Conservation (phyloP, 2,888 invertebrate genomes). For the Oxytorus armatus region DNA sequence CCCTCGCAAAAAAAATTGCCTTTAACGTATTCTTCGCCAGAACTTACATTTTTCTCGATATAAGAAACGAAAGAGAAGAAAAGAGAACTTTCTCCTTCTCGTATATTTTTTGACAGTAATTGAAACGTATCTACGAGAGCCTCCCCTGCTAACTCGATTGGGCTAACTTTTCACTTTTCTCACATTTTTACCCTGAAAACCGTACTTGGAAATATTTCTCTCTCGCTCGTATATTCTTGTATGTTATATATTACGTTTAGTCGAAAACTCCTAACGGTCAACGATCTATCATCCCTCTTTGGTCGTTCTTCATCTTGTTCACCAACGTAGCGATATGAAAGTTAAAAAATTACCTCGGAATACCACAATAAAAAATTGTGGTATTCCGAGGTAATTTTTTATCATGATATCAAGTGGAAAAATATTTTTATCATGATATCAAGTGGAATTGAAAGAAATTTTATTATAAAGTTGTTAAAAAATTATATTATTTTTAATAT, state of each 20-base stretch:
- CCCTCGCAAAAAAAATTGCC: conserved; percentile 9
- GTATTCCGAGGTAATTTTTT: too few species aligned
- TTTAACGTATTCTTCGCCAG: not conserved
- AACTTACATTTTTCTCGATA: conserved; percentile 13
- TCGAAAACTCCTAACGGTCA: conserved; percentile 30
- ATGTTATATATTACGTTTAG: not conserved
- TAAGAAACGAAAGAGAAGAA: not conserved
- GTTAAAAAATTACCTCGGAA: conserved; percentile 8
- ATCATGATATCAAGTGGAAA: too few species aligned
- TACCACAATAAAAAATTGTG: too few species aligned
- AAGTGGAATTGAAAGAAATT: too few species aligned
- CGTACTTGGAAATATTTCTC: conserved; percentile 16
- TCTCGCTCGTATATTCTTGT: conserved; percentile 10
- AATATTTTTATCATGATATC: too few species aligned
- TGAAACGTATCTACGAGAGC: conserved; percentile 52
- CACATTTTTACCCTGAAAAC: not conserved
- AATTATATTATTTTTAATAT: too few species aligned
- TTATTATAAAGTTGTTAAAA: too few species aligned
- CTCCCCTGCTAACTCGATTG: conserved; percentile 14
- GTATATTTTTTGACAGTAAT: conserved; percentile 50
- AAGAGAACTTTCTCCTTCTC: not conserved
- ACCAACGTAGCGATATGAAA: conserved; percentile 13
- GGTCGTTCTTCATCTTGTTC: not conserved
- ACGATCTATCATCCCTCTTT: conserved; percentile 32
- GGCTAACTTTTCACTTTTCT: conserved; percentile 44